A percentile compares a stretch with the other conserved stretches of the same genome.
These are phyloP conservation scores for Alligator sinensis DNA, from an alignment of 2,113 vertebrate genomes.

Conservation along the genomic window DNA sequence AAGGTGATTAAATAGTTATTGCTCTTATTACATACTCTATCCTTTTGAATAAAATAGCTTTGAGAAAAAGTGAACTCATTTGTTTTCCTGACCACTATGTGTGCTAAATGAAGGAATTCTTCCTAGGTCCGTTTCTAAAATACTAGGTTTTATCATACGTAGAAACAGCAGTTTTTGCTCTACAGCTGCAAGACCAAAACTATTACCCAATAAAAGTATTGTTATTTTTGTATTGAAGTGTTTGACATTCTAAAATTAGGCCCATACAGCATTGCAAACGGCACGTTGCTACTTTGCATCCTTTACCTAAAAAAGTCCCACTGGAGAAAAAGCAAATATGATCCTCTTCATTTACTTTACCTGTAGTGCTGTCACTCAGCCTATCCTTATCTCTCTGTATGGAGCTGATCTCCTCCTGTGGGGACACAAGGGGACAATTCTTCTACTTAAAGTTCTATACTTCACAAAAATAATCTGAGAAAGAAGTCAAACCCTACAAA, in stretches of 20 bases:
- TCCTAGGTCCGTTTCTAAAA: not conserved
- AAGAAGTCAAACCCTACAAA: not conserved
- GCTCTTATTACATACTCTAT: not conserved
- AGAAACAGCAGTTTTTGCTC: not conserved
- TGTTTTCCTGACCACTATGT: not conserved
- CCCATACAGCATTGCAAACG: not conserved
- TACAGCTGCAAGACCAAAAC: not conserved
- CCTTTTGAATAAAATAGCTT: not conserved
- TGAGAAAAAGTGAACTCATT: not conserved
- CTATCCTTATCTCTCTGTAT: conserved; percentile 74
- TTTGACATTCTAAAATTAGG: not conserved
- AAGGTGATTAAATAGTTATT: not conserved
- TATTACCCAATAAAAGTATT: not conserved
- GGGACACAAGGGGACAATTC: conserved; percentile 41
- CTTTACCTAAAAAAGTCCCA: not conserved
- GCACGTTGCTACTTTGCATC: not conserved
- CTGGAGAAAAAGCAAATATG: not conserved
- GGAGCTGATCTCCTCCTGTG: conserved; percentile 80
- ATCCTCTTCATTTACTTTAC: conserved; percentile 50
- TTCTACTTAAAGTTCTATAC: not conserved
- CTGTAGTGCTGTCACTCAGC: conserved; percentile 77
- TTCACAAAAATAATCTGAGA: not conserved
- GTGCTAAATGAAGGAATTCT: not conserved
- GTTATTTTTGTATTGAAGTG: not conserved
- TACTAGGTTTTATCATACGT: not conserved